These are phyloP conservation scores for Hybognathus amarus DNA, from an alignment of 2,797 vertebrate genomes.

Conservation along the genomic window DNA sequence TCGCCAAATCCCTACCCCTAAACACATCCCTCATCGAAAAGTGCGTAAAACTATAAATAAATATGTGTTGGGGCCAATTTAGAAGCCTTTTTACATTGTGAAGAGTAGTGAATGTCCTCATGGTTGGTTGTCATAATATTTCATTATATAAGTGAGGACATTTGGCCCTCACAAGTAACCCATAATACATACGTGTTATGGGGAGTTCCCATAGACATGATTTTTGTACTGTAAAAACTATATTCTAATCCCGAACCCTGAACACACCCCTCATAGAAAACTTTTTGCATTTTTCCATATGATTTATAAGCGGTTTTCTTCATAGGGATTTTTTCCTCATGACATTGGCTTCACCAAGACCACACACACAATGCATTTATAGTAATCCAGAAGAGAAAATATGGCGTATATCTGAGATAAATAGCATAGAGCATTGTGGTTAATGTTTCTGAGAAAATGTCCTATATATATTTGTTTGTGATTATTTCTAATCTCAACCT, in stretches of 20 bases:
- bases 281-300: background rate
- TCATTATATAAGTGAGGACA: background rate
- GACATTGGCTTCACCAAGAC: background rate
- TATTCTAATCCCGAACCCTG: background rate
- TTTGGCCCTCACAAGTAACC: background rate
- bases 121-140: background rate
- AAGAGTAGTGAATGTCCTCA: background rate
- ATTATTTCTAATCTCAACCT: constrained; percentile 2
- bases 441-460: background rate
- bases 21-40: background rate
- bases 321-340: background rate
- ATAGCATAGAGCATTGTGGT: background rate
- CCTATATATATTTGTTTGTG: constrained; percentile 14
- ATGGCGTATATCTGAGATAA: background rate
- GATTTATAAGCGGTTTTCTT: background rate
- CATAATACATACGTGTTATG: background rate
- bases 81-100: background rate
- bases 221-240: background rate
- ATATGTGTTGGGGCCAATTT: background rate
- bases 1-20: background rate
- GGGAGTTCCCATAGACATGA: background rate
- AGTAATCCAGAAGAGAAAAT: background rate
- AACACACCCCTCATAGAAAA: background rate
- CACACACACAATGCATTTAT: background rate
- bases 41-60: background rate